Base-by-base conservation (phyloP, 2,113 vertebrate species). In the Ia io region DNA sequence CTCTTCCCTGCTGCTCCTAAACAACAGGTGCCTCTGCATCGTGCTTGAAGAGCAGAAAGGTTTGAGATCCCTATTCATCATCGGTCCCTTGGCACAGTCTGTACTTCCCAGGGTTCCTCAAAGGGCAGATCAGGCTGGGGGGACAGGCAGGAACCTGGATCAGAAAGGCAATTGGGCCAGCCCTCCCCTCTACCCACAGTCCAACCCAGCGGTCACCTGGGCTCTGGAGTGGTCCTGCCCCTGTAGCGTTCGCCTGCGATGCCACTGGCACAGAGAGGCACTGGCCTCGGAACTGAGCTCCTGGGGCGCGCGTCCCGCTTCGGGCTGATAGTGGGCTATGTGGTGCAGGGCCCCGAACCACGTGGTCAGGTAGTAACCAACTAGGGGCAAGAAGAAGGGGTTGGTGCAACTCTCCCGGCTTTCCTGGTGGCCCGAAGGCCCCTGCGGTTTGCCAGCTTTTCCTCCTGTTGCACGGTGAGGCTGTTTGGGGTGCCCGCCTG, bases 361-460 rank as follows among this genome's bases (percentile, higher is more conserved):
- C 17, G 99, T 99, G n/a, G 99, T 99, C 80, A 99, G 98, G 97
- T 99, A 99, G 97, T 99, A 99, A 17, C 99, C 99, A 35, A 99
- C 99, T 99, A 94, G 40, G 80, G 49, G 8, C 30, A 23, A 65
- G 63, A 71, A 67, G 25, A 20, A 69, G 37, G 53, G 61, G 37
- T 93, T n/a, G 20, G n/a, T 2, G 1, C 0, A 2, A 84, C 42
- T 14, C 80, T 44, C 6, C 8, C 7, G 40, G 32, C 10, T 49
- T 14, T 59, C 11, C 32, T 1, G 3, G 53, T 44, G 8, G 9
- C 14, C 16, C 2, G 11, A 3, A 32, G 49, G 1, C 47, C 14
- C 25, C 44, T 2, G 30, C 30, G 2, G 65, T 61, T 40, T 1
- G 40, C 63, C 74, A 0, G 6, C 49, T 22, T 53, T 32, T 14